Base-by-base conservation (phyloP, 2,113 vertebrate species). In the Colossoma macropomum region DNA sequence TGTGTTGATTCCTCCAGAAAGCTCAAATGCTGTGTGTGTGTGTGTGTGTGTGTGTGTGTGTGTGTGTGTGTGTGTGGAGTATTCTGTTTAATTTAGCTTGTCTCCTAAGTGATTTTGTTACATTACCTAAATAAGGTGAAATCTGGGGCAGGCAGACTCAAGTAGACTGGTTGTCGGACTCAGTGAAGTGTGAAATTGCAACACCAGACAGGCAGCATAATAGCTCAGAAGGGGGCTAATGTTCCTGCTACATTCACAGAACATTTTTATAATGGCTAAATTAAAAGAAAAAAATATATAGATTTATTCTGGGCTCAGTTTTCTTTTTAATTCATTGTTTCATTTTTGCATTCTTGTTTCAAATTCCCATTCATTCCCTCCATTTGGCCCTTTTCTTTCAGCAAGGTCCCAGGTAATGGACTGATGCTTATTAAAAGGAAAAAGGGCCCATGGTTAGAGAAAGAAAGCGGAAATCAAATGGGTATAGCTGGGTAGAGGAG, bases 151-250 rank as follows among this genome's bases (percentile, higher is more conserved):
- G 83, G 91, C 90, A 92, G 92, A 90, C 91, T 90, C 91, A 80
- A 87, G 88, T 91, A 90, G 91, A 84, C 91, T 93, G 92, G 91
- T 90, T 94, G 93, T 95, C 92, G 82, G 91, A 94, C 88, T 93
- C 93, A 92, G 91, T 93, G 90, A 88, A 94, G 94, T 94, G 95
- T 95, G 93, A 95, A 95, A 95, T 95, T 95, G 91, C 93, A 94
- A 92, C 93, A 94, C 92, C 93, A 95, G 95, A 95, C 94, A 95
- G 93, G 90, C 84, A 82, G 91, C 92, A 95, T 95, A 95, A 95
- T 94, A 93, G 93, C 94, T 91, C 95, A 94, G 94, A 95, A 95
- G 94, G 95, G 93, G 95, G 93, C 93, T 94, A 93, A 94, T 94
- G 93, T 92, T 90, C 87, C 89, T 89, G 90, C 92, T 94, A 91